phyloP scores from a whole-genome alignment of 2,113 vertebrate species.

The Phycodurus eques region DNA sequence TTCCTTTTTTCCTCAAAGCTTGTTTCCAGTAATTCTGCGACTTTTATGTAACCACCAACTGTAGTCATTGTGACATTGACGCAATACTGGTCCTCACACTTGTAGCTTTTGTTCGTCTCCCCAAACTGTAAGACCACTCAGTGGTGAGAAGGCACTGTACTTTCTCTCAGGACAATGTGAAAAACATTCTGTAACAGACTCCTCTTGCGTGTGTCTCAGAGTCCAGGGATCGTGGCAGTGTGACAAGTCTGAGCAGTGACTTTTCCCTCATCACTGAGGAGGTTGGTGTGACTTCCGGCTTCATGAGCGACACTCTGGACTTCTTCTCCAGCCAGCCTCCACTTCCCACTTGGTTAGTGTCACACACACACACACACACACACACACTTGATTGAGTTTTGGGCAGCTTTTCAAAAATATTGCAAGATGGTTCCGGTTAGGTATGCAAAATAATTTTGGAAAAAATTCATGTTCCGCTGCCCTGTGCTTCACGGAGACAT shows the following conservation, averaged over 20 bases:
- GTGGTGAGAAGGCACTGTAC: too few relatives aligned
- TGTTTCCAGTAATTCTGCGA: too few relatives aligned
- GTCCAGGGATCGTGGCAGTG: constrained; percentile 86
- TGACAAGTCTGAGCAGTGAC: constrained; percentile 92
- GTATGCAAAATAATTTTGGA: background rate
- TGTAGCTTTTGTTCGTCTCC: background rate
- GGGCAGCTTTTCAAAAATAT: background rate
- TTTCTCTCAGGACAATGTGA: background rate
- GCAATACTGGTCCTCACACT: too few relatives aligned
- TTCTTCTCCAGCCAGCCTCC: constrained; percentile 76
- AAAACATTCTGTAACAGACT: background rate
- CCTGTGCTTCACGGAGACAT: too few relatives aligned
- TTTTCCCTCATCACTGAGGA: constrained; percentile 93
- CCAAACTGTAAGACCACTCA: background rate
- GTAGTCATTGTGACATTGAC: too few relatives aligned
- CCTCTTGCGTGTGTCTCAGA: constrained; percentile 62
- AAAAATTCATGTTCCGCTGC: background rate
- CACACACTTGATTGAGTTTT: too few relatives aligned
- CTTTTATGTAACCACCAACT: too few relatives aligned
- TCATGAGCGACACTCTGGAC: constrained; percentile 82
- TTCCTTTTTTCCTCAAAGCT: too few relatives aligned
- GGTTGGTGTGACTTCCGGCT: constrained; percentile 76
- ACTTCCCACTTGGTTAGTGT: constrained; percentile 82
- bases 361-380: background rate
- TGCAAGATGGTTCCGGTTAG: background rate